Evolutionary conservation across 2,113 vertebrate genomes (phyloP), one percentile per base, ranked within the genome.

Genomic region (Manacus vitellinus): DNA sequence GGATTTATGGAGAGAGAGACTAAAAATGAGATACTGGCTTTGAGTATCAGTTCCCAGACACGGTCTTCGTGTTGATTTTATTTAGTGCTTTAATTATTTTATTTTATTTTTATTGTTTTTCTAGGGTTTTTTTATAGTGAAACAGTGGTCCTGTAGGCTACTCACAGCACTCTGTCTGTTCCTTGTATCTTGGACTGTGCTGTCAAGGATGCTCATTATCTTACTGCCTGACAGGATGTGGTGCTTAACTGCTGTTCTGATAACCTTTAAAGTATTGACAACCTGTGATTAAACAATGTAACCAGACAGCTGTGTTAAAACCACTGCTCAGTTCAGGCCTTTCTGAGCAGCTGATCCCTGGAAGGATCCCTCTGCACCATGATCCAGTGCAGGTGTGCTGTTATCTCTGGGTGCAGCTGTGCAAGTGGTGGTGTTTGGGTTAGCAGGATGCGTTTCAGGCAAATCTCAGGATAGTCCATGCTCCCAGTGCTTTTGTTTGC

Each of bases 351-450:
- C 43, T 67, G 58, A 6, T 65, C 41, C 35, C 28, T 33, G 56
- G 83, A 35, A 33, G 1, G 10, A 15, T 41, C 59, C 31, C 54
- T n/a, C 41, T 54, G 4, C 39, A 8, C 0, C 1, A 6, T 15
- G 25, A 52, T 6, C 25, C 14, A 8, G 24, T 39, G 39, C 44
- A 73, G 59, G 12, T 41, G 17, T 68, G 51, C 19, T 54, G n/a
- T 20, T 31, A 27, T 41, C 46, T 49, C 39, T 27, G 14, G n/a
- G 35, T 59, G 30, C 37, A 8, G 21, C 65, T 74, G 4, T 27
- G 44, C 21, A 44, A 13, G 22, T 30, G 33, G 8, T 14, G 30
- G 22, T 58, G 35, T 65, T 73, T 61, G 59, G 17, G 6, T n/a
- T 28, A 62, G 52, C 37, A 61, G 43, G 5, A 12, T n/a, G 37